These are phyloP conservation scores for Piscicola geometra DNA, from an alignment of 2,888 invertebrate genomes.

Conservation along the genomic window DNA sequence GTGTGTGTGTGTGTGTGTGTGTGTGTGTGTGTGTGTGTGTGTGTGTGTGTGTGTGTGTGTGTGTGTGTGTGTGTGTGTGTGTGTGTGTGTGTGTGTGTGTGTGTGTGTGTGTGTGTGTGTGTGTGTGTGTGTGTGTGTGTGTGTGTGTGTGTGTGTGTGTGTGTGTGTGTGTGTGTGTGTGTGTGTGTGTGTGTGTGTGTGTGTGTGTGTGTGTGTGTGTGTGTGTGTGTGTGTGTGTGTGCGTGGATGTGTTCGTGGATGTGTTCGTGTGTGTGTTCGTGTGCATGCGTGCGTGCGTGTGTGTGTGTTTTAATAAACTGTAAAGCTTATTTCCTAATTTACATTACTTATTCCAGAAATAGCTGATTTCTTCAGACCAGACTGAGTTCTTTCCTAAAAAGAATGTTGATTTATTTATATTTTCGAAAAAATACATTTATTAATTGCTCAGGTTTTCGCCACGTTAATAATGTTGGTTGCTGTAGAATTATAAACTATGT, in stretches of 20 bases:
- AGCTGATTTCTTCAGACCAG: not conserved
- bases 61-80: constrained; percentile 30
- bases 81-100: constrained; percentile 28
- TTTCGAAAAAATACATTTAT: too few species aligned
- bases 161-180: constrained; percentile 14
- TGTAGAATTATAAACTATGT: too few species aligned
- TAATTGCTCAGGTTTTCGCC: too few species aligned
- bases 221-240: too few species aligned
- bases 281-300: too few species aligned
- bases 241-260: too few species aligned
- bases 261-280: too few species aligned
- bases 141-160: constrained; percentile 24
- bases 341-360: constrained; percentile 4
- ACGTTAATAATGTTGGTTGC: too few species aligned
- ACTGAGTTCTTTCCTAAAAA: not conserved
- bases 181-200: constrained; percentile 7
- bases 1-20: constrained; percentile 23
- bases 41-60: constrained; percentile 28
- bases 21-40: constrained; percentile 30
- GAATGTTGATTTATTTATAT: not conserved
- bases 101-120: constrained; percentile 27
- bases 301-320: too few species aligned
- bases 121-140: constrained; percentile 26
- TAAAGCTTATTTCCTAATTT: too few species aligned
- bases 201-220: too few species aligned